A percentile compares a stretch with the other conserved stretches of the same genome.
Conservation (phyloP, 2,113 vertebrate genomes). For the Eudorcas thomsonii region DNA sequence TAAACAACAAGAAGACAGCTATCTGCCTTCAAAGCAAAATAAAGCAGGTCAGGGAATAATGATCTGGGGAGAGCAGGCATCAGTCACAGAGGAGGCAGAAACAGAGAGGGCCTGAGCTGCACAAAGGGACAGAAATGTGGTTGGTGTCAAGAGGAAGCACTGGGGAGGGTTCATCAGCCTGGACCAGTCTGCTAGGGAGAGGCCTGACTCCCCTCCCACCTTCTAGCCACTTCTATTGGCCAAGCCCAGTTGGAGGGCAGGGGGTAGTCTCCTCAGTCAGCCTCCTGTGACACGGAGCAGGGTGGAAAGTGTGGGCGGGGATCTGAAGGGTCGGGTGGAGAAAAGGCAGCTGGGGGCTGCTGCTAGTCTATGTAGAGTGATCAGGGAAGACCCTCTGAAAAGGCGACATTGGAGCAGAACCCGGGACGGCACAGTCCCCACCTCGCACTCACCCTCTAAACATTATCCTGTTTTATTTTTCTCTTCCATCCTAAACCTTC, state of each 20-base stretch:
- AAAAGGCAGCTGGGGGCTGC: too few relatives aligned
- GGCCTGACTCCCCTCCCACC: neutral
- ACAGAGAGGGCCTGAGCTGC: neutral
- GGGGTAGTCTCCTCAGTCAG: neutral
- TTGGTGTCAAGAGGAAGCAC: neutral
- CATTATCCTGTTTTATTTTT: neutral
- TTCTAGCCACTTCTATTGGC: neutral
- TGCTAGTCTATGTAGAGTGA: accelerated
- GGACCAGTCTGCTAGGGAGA: too few relatives aligned
- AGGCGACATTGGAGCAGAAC: neutral
- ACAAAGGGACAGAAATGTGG: neutral
- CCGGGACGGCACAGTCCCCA: accelerated
- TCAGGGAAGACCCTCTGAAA: neutral
- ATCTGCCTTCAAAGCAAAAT: neutral
- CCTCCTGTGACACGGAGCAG: neutral
- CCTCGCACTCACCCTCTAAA: neutral
- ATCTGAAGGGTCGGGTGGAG: neutral
- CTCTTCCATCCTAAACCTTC: neutral
- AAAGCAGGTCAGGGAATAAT: neutral
- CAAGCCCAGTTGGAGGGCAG: neutral
- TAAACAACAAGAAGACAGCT: neutral
- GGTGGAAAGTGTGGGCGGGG: accelerated
- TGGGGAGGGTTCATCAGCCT: neutral
- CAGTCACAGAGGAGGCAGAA: neutral
- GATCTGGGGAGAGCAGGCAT: neutral